Conservation (phyloP, 2,113 vertebrate genomes). For the Trachemys scripta region DNA sequence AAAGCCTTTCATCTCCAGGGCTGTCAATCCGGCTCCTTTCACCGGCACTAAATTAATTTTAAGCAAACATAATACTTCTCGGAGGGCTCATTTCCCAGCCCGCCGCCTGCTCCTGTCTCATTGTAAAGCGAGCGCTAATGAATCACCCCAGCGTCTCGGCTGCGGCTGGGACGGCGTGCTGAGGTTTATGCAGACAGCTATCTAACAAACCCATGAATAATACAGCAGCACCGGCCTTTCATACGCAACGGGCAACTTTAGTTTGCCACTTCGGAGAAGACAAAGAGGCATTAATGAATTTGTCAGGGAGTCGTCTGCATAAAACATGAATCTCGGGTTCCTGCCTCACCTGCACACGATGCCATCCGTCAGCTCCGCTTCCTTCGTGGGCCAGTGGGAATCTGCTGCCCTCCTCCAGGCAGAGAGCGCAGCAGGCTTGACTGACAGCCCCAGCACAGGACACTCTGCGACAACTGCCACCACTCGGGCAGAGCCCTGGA, state of each 20-base stretch:
- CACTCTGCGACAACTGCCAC: not conserved
- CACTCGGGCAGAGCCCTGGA: not conserved
- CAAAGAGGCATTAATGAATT: not conserved
- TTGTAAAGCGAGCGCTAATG: too few relatives aligned
- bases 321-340: not conserved
- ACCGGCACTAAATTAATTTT: rapidly evolving
- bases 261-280: rapidly evolving
- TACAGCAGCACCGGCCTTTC: not conserved
- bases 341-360: not conserved
- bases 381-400: too few relatives aligned
- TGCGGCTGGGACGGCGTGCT: not conserved
- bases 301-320: not conserved
- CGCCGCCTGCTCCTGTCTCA: not conserved
- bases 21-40: not conserved
- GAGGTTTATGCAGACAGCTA: not conserved
- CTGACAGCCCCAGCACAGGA: not conserved
- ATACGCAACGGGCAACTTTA: not conserved
- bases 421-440: not conserved
- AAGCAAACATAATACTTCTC: not conserved
- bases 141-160: not conserved
- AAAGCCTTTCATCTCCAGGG: rapidly evolving
- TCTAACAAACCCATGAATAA: not conserved
- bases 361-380: not conserved
- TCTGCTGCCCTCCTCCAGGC: not conserved
- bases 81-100: not conserved